Evolutionary conservation across 2,888 invertebrate genomes (phyloP).

Genomic region (Perithous albicinctus): DNA sequence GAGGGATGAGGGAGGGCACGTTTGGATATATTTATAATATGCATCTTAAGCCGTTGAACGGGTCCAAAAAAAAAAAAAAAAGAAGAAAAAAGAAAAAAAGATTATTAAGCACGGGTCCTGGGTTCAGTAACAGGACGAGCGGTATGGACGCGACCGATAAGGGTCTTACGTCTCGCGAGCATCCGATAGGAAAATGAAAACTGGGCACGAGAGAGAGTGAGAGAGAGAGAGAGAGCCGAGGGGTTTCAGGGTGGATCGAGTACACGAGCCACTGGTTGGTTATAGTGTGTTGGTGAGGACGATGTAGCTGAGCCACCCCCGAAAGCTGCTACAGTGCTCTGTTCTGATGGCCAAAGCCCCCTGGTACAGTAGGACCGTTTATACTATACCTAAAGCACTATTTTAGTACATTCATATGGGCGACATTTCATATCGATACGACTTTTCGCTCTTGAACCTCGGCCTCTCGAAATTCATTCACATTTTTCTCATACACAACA

Average conservation of each 20-base stretch:
- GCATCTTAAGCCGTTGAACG: slow-evolving; percentile 73
- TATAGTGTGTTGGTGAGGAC: slow-evolving; percentile 20
- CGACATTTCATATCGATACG: no score
- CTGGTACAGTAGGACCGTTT: slow-evolving; percentile 58
- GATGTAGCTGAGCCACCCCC: slow-evolving; percentile 3
- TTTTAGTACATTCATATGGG: slow-evolving; percentile 12
- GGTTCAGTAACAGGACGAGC: slow-evolving; percentile 56
- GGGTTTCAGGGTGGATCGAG: slow-evolving; percentile 41
- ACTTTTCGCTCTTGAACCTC: no score
- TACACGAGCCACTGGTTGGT: slow-evolving; percentile 45
- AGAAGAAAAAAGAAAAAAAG: no score
- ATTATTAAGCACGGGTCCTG: slow-evolving; percentile 61
- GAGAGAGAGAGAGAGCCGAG: no score
- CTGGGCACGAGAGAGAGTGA: slow-evolving; percentile 41
- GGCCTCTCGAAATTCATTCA: no score
- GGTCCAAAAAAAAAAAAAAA: no score
- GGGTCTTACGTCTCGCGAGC: slow-evolving; percentile 74
- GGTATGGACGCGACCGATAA: slow-evolving; percentile 79
- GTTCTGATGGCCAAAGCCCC: slow-evolving; percentile 45
- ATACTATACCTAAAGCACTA: slow-evolving; percentile 38
- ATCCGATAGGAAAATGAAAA: slow-evolving; percentile 59
- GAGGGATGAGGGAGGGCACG: slow-evolving; percentile 36
- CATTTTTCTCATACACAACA: no score
- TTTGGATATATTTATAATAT: slow-evolving; percentile 68
- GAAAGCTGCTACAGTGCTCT: slow-evolving; percentile 27